phyloP scores from a whole-genome alignment of 1,140 invertebrate species.

The Andrena cerasifolii region DNA sequence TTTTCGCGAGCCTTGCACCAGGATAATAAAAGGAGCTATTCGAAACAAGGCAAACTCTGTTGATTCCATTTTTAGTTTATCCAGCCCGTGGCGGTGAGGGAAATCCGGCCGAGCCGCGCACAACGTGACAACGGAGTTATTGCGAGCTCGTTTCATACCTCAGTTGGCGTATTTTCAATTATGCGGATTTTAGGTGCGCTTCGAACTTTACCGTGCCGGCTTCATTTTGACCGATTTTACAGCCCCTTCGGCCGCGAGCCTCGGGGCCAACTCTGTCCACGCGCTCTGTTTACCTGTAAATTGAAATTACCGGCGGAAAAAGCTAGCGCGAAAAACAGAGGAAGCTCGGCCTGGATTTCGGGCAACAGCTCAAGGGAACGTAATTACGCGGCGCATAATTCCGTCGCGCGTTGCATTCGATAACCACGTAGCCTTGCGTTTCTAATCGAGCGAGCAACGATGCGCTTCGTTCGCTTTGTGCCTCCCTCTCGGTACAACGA shows the following conservation, averaged over 20 bases:
- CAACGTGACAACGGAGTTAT: not conserved
- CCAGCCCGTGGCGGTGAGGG: not conserved
- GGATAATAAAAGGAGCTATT: not conserved
- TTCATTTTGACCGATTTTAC: constrained; percentile 28
- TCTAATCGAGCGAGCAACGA: not conserved
- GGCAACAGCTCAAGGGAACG: not conserved
- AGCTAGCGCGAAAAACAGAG: constrained; percentile 11
- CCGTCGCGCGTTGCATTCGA: not conserved
- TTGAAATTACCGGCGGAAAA: constrained; percentile 47
- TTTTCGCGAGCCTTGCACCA: no score
- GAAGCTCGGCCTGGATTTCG: not conserved
- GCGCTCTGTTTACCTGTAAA: constrained; percentile 10
- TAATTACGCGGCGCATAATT: constrained; percentile 36
- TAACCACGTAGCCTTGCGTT: not conserved
- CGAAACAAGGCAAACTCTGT: not conserved
- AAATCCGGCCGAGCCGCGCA: not conserved
- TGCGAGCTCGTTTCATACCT: constrained; percentile 49
- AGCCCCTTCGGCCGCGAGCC: not conserved
- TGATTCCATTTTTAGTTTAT: not conserved
- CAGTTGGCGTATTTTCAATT: constrained; percentile 64
- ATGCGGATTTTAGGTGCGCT: constrained; percentile 44
- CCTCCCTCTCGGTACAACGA: not conserved
- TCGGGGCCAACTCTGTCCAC: not conserved
- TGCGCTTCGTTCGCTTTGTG: not conserved
- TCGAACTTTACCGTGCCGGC: constrained; percentile 4